Base-by-base conservation (phyloP, 2,888 invertebrate genomes). In the Tetragnatha montana region DNA sequence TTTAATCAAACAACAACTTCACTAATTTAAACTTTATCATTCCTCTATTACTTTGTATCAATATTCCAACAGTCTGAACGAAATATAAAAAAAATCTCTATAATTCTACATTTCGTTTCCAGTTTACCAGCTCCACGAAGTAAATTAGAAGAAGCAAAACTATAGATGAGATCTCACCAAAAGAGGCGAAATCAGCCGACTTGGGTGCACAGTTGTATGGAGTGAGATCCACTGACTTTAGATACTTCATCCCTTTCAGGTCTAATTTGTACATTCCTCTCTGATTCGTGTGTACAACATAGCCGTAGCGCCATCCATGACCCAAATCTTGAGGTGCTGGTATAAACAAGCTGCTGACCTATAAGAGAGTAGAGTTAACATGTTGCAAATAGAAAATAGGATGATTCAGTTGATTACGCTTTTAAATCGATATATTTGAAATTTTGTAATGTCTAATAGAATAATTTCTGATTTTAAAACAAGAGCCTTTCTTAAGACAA, bases 181-280 rank as follows among this genome's bases (percentile, higher is more conserved):
- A 94, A 51, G 96, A 95, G 1, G 96, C 95, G 93, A 96, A 96
- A 93, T 95, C 95, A 78, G 96, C 94, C 92, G 95, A 94, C 81
- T 95, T 94, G 2, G 96, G 96, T 12, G 96, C 96, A 93, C 96
- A 96, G 93, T 96, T 95, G 93, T 96, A 96, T 2, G 95, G 95
- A 7, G 95, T 95, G 90, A 96, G 94, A 93, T 96, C 96, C 14
- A 96, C 95, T 81, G 95, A 95, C 92, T 95, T 95, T 71, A 95
- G 95, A 93, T 96, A 96, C 92, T 96, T 94, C 94, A 96, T 95
- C 92, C 96, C 95, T 78, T 95, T 95, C 92, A 96, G 93, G 93
- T 96, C 96, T 84, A 96, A 93, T 93, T 96, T 96, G 93, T 96
- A 96, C 92, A 96, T 94, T 19, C 96, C 96, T 88, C 95, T 94